Percentiles rank a stretch among this genome's conserved stretches.
Evolutionary conservation across 2,888 invertebrate species (phyloP).

Genomic region (Myopa testacea): DNA sequence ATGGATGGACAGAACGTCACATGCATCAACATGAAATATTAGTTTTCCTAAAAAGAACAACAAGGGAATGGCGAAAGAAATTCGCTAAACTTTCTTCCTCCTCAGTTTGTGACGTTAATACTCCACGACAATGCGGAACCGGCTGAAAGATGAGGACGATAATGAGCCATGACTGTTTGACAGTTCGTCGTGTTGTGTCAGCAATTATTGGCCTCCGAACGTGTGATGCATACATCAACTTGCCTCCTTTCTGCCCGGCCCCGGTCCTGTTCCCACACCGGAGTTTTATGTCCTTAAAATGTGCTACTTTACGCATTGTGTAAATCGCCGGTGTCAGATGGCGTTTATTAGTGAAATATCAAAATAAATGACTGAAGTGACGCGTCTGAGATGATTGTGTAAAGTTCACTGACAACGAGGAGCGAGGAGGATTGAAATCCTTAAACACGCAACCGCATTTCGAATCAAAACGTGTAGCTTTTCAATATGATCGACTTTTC

Average conservation of each 20-base stretch:
- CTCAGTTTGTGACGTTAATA: conserved; percentile 20
- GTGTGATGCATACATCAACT: conserved; percentile 36
- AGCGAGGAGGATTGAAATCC: not conserved
- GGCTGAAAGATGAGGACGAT: conserved; percentile 6
- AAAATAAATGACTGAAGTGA: conserved; percentile 16
- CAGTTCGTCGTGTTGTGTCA: conserved; percentile 29
- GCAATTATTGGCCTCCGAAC: conserved; percentile 19
- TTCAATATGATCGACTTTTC: too few relatives aligned
- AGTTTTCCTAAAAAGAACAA: conserved; percentile 22
- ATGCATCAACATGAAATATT: conserved; percentile 45
- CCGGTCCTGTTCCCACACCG: not conserved
- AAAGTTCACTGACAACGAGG: not conserved
- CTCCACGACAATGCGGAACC: not conserved
- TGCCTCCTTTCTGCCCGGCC: not conserved
- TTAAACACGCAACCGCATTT: not conserved
- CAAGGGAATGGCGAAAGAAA: conserved; percentile 4
- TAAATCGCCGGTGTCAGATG: conserved; percentile 37
- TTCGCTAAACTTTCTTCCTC: conserved; percentile 30
- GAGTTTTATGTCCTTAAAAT: not conserved
- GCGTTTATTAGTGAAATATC: conserved; percentile 21
- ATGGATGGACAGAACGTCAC: conserved; percentile 30
- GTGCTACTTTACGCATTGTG: conserved; percentile 5
- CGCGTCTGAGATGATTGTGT: not conserved
- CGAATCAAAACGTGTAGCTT: too few relatives aligned
- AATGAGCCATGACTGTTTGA: conserved; percentile 39